Percentiles rank a stretch among this genome's conserved stretches.
Evolutionary conservation across 2,113 vertebrate species (phyloP).

Genomic region (Xenopus laevis): DNA sequence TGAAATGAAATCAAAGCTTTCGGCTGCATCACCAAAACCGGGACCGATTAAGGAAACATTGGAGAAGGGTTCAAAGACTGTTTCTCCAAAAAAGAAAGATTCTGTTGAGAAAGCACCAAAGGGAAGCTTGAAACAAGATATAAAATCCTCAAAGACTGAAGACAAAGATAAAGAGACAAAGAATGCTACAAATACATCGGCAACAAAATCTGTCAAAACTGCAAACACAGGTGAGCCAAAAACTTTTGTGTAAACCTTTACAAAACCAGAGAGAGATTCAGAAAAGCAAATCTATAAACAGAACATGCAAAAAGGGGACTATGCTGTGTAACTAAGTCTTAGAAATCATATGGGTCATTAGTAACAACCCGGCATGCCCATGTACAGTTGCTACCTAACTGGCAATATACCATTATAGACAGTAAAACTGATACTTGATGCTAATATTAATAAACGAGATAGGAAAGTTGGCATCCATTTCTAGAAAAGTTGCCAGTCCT

Average conservation of each 20-base stretch:
- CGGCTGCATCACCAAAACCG: slow-evolving; percentile 72
- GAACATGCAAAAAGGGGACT: too few relatives aligned
- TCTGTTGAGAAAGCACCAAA: slow-evolving; percentile 68
- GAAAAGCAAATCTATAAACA: too few relatives aligned
- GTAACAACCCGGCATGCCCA: too few relatives aligned
- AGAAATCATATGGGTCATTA: too few relatives aligned
- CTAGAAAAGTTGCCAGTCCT: too few relatives aligned
- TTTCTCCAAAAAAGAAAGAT: slow-evolving; percentile 85
- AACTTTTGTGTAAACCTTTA: background rate
- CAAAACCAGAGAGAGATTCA: too few relatives aligned
- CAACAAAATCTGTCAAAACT: slow-evolving; percentile 82
- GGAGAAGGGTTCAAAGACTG: slow-evolving; percentile 73
- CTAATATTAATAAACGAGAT: too few relatives aligned
- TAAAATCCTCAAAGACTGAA: slow-evolving; percentile 68
- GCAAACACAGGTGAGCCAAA: slow-evolving; percentile 71
- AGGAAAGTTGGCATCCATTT: too few relatives aligned
- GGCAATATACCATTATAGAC: too few relatives aligned
- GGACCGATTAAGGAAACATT: slow-evolving; percentile 73
- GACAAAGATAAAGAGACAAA: slow-evolving; percentile 90
- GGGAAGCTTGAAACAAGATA: slow-evolving; percentile 60
- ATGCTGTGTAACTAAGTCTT: too few relatives aligned
- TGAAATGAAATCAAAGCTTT: slow-evolving; percentile 70
- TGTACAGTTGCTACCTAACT: too few relatives aligned
- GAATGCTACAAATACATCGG: slow-evolving; percentile 87
- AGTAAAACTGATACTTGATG: too few relatives aligned